These are phyloP conservation scores for Dryococelus australis DNA, from an alignment of 2,888 invertebrate species.

Conservation along the genomic window DNA sequence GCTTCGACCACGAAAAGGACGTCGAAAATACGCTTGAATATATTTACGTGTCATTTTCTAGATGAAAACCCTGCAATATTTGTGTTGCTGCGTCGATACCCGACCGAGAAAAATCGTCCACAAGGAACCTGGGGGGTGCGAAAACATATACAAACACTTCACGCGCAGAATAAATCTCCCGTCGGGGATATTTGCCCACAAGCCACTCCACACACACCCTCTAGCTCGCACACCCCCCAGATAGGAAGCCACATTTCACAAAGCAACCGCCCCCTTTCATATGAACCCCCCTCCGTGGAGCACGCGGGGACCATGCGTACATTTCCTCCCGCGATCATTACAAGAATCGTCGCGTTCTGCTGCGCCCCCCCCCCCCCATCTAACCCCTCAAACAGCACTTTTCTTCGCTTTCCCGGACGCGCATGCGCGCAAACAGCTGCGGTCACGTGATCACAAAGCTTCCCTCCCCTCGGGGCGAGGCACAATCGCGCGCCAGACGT, in stretches of 20 bases:
- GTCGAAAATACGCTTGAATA: neutral
- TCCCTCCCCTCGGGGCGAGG: neutral
- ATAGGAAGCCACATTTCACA: neutral
- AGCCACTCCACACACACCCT: neutral
- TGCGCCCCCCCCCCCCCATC: neutral
- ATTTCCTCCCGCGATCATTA: conserved; percentile 25
- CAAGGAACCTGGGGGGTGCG: neutral
- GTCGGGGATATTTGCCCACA: conserved; percentile 16
- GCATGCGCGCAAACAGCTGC: conserved; percentile 26
- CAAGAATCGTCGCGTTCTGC: conserved; percentile 12
- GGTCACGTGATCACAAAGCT: conserved; percentile 24
- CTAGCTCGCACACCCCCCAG: neutral
- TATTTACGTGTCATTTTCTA: neutral
- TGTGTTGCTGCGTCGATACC: neutral
- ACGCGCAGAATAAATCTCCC: conserved; percentile 7
- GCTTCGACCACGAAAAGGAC: neutral
- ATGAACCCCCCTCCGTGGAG: neutral
- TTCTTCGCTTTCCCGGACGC: conserved; percentile 26
- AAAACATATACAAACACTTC: conserved; percentile 9
- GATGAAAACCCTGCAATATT: neutral
- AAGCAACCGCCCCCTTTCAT: conserved; percentile 4
- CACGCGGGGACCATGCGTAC: neutral
- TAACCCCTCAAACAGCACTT: neutral
- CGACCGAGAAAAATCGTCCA: neutral
- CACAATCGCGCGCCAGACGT: neutral